Conservation (phyloP, 35 echinoderm and acorn worm species). For the Stichopus chloronotus region DNA sequence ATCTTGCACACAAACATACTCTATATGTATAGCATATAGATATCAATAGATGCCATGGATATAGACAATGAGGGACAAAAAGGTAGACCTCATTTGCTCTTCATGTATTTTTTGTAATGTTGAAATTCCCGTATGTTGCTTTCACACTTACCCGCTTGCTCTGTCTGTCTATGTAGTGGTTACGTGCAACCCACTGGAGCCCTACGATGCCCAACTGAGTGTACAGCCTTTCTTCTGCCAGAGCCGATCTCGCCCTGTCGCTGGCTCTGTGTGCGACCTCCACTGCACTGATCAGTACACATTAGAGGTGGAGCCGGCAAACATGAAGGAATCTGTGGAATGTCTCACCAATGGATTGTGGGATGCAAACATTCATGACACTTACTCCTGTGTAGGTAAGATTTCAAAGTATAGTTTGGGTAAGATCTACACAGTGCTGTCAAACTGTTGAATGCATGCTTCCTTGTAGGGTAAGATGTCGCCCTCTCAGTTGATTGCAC, state of each 20-base stretch:
- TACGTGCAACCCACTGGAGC: background rate
- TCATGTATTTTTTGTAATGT: too few species aligned
- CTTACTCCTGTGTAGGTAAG: conserved; percentile 38
- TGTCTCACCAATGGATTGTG: conserved; percentile 3
- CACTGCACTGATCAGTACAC: conserved; percentile 37
- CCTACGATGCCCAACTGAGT: background rate
- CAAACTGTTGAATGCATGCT: too few species aligned
- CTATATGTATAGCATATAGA: too few species aligned
- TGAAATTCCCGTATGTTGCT: background rate
- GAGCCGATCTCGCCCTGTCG: background rate
- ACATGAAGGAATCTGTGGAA: background rate
- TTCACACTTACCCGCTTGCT: background rate
- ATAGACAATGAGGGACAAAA: too few species aligned
- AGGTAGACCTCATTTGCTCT: too few species aligned
- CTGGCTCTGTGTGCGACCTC: conserved; percentile 17
- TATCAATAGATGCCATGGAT: too few species aligned
- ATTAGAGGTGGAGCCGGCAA: background rate
- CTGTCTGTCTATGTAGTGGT: background rate
- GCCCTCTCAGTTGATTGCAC: too few species aligned
- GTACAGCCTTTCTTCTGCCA: conserved; percentile 35
- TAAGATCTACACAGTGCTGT: too few species aligned
- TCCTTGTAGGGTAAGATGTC: too few species aligned
- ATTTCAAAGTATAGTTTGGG: background rate
- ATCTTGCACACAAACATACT: too few species aligned
- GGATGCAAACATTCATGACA: conserved; percentile 7